Base-by-base conservation (phyloP, 2,888 invertebrate species). In the Drosophila kambysellisi region DNA sequence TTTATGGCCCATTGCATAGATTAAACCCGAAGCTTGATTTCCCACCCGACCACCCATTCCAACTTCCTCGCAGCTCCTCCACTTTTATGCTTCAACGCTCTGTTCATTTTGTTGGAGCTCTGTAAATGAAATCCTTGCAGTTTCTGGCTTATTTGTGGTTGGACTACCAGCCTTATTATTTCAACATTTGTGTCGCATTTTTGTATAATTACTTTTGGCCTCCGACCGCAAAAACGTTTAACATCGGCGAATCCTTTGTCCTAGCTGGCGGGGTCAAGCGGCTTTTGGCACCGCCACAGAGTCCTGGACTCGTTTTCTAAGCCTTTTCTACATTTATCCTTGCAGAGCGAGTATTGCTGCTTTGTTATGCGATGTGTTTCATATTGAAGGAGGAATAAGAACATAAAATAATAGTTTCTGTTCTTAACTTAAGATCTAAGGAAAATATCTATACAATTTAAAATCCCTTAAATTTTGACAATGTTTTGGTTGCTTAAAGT, bases 91-190 rank as follows among this genome's bases (percentile, higher is more conserved):
- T n/a, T n/a, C 35, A 54, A 29, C 4, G 35, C 53, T 25, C 37
- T 37, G 48, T 51, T 64, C 57, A 77, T 71, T 74, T 82, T 50
- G 71, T 78, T 74, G 61, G 68, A 15, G 46, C 41, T 35, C 41
- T 67, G 37, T 25, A 75, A 81, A 75, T 80, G 66, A 82, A 81
- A 76, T 79, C 76, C 71, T 63, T 70, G 71, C 75, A 39, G 54
- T 58, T 66, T 60, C 52, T 43, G 43, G 46, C 35, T 50, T 50
- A 46, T 63, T 70, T 60, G 67, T 51, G 67, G 68, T 67, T 62
- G 74, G 70, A 69, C 32, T 63, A 60, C 48, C 50, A 63, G 56
- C 66, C 58, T 51, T 65, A 65, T 67, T 76, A 69, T 82, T 60
- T 58, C 43, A 50, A 43, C 64, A 74, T 68, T 79, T 71, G 62